Conservation (phyloP, 1,140 invertebrate genomes). For the Drosophila arawakana region DNA sequence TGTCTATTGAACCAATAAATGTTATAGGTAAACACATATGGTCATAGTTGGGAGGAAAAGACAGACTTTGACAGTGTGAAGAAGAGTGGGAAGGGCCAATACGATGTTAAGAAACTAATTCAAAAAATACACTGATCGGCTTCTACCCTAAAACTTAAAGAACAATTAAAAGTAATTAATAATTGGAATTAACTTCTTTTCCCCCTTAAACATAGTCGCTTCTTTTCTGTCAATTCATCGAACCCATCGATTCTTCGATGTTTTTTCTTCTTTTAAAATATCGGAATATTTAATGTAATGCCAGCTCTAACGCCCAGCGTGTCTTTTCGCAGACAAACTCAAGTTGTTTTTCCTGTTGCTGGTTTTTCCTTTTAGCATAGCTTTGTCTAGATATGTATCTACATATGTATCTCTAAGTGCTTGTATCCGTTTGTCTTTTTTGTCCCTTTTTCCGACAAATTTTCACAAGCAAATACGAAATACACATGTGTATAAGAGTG, state of each 20-base stretch:
- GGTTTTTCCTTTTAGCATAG: slow-evolving; percentile 55
- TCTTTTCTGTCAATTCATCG: too few relatives aligned
- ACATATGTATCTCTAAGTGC: slow-evolving; percentile 34
- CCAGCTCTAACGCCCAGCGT: not conserved
- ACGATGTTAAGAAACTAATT: not conserved
- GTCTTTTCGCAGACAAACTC: slow-evolving; percentile 40
- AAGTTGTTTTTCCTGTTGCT: slow-evolving; percentile 63
- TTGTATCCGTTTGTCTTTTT: slow-evolving; percentile 26
- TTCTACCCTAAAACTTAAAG: too few relatives aligned
- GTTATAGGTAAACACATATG: slow-evolving; percentile 80
- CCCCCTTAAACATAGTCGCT: too few relatives aligned
- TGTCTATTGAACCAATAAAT: slow-evolving; percentile 80
- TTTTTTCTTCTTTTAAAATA: too few relatives aligned
- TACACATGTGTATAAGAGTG: not conserved
- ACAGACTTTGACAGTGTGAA: slow-evolving; percentile 7
- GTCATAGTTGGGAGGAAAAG: slow-evolving; percentile 17
- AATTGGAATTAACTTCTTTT: too few relatives aligned
- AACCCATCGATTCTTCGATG: too few relatives aligned
- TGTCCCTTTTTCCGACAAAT: not conserved
- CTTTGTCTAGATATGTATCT: slow-evolving; percentile 35
- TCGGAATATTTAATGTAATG: too few relatives aligned
- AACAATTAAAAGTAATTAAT: too few relatives aligned
- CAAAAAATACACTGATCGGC: too few relatives aligned
- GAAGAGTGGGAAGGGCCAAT: slow-evolving; percentile 6
- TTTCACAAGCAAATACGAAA: slow-evolving; percentile 2